Evolutionary conservation across 2,797 vertebrate genomes (phyloP).

Genomic region (Oryzias dopingdopingensis): DNA sequence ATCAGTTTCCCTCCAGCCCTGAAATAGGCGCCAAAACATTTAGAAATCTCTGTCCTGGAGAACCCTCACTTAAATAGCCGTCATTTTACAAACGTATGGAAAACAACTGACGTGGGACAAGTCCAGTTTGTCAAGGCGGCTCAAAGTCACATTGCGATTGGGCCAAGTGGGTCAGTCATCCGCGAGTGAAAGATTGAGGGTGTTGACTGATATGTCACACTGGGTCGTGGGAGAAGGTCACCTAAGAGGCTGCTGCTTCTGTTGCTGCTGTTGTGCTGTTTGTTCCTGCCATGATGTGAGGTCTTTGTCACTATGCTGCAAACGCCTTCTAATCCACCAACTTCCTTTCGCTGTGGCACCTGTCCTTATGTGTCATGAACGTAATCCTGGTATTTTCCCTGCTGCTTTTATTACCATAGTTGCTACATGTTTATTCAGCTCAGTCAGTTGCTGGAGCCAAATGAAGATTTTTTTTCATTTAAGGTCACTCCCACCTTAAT

Average conservation of each 20-base stretch:
- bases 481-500: not conserved
- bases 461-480: slow-evolving; percentile 14
- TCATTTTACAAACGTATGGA: slow-evolving; percentile 57
- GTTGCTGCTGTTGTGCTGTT: slow-evolving; percentile 47
- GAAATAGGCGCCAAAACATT: slow-evolving; percentile 58
- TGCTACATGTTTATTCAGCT: slow-evolving; percentile 24
- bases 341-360: slow-evolving; percentile 20
- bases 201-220: slow-evolving; percentile 41
- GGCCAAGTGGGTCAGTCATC: slow-evolving; percentile 60
- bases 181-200: slow-evolving; percentile 48
- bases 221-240: slow-evolving; percentile 24
- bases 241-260: slow-evolving; percentile 21
- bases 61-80: slow-evolving; percentile 13
- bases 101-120: slow-evolving; percentile 60
- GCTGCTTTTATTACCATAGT: slow-evolving; percentile 36
- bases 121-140: slow-evolving; percentile 17
- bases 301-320: slow-evolving; percentile 31
- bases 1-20: slow-evolving; percentile 49
- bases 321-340: slow-evolving; percentile 39
- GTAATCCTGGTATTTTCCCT: slow-evolving; percentile 45
- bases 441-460: slow-evolving; percentile 8
- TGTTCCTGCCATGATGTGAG: slow-evolving; percentile 21
- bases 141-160: slow-evolving; percentile 26
- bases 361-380: slow-evolving; percentile 27
- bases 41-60: slow-evolving; percentile 53